Evolutionary conservation across 2,113 vertebrate genomes (phyloP).

Genomic region (Delphinapterus leucas): DNA sequence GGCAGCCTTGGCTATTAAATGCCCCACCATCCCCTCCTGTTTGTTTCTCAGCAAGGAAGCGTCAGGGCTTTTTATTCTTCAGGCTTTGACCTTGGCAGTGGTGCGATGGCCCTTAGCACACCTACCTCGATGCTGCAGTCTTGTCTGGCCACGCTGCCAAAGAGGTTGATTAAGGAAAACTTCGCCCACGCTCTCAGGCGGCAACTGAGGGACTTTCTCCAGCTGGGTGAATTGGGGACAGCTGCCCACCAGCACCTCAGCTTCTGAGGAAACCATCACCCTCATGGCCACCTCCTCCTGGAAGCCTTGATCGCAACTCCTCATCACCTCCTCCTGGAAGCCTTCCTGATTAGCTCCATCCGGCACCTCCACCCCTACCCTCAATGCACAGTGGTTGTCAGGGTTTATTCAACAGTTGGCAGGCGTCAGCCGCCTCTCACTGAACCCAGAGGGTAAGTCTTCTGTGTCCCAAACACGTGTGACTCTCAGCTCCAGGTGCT

Average conservation of each 20-base stretch:
- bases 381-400: neutral
- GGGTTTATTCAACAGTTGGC: neutral
- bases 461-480: fast-evolving
- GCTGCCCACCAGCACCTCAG: neutral
- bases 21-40: neutral
- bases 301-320: neutral
- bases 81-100: slow-evolving; percentile 39
- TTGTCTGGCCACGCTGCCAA: neutral
- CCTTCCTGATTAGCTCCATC: neutral
- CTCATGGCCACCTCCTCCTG: neutral
- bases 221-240: neutral
- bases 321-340: neutral
- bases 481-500: neutral
- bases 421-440: neutral
- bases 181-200: neutral
- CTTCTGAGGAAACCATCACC: neutral
- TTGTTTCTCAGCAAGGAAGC: slow-evolving; percentile 30
- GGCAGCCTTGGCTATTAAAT: slow-evolving; percentile 54
- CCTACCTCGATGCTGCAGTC: neutral
- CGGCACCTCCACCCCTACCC: neutral
- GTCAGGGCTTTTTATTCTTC: slow-evolving; percentile 44
- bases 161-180: neutral
- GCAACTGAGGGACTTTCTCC: neutral
- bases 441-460: neutral
- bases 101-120: neutral